phyloP scores from a whole-genome alignment of 2,113 vertebrate genomes.

The Xiphias gladius region DNA sequence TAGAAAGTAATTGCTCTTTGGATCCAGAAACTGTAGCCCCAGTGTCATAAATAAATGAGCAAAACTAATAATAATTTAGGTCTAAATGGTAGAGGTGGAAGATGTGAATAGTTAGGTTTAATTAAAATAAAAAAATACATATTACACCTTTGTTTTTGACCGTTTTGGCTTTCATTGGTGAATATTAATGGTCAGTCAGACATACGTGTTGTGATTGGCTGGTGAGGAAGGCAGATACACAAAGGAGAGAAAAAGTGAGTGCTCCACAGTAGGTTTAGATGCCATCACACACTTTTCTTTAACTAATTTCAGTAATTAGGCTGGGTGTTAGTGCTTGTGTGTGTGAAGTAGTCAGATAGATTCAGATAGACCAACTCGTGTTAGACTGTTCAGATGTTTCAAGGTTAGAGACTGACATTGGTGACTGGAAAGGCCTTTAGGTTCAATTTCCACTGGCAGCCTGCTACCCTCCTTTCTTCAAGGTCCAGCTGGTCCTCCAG shows the following conservation, averaged over 20 bases:
- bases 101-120: no score
- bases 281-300: not conserved
- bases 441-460: not conserved
- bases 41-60: not conserved
- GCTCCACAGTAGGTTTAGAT: not conserved
- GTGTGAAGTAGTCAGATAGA: not conserved
- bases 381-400: not conserved
- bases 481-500: not conserved
- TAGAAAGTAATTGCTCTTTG: conserved; percentile 18
- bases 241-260: no score
- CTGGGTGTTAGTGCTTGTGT: not conserved
- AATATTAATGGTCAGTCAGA: not conserved
- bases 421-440: not conserved
- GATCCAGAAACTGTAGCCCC: not conserved
- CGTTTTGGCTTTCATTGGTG: no score
- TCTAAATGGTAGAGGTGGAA: not conserved
- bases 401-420: not conserved
- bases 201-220: not conserved
- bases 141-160: no score
- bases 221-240: not conserved
- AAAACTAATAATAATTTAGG: not conserved
- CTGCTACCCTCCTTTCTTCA: not conserved
- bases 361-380: not conserved
- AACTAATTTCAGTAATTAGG: conserved; percentile 17
- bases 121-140: not conserved